A percentile compares a stretch with the other conserved stretches of the same genome.
Evolutionary conservation across 2,113 vertebrate species (phyloP).

Genomic region (Pedionomus torquatus): DNA sequence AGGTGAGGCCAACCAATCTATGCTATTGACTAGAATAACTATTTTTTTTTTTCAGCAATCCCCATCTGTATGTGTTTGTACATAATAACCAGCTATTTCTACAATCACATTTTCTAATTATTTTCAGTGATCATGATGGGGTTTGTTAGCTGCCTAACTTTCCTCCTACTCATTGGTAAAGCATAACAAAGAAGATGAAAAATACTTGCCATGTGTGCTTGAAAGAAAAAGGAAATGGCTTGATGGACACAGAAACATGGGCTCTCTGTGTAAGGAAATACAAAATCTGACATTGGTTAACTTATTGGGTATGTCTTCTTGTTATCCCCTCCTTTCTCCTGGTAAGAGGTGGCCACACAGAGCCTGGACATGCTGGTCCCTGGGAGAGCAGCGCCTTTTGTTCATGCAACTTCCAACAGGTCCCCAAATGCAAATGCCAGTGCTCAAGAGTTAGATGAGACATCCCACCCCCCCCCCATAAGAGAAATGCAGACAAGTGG

Average conservation of each 20-base stretch:
- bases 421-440: background rate
- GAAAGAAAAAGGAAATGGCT: background rate
- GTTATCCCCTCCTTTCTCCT: background rate
- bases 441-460: background rate
- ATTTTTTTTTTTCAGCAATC: background rate
- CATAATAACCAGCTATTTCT: background rate
- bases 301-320: background rate
- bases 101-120: background rate
- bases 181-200: background rate
- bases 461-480: too few relatives aligned
- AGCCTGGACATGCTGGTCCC: background rate
- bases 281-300: background rate
- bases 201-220: background rate
- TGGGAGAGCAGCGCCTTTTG: background rate
- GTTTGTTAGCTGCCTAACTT: background rate
- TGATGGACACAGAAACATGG: background rate
- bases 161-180: background rate
- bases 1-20: background rate
- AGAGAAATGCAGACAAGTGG: fast-evolving
- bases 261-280: background rate
- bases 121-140: background rate
- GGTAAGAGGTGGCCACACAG: background rate
- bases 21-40: background rate
- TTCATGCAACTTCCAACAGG: background rate
- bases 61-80: background rate